Percentiles rank a stretch among this genome's conserved stretches.
Evolutionary conservation across 1,140 invertebrate species (phyloP).

Genomic region (Conus betulinus): DNA sequence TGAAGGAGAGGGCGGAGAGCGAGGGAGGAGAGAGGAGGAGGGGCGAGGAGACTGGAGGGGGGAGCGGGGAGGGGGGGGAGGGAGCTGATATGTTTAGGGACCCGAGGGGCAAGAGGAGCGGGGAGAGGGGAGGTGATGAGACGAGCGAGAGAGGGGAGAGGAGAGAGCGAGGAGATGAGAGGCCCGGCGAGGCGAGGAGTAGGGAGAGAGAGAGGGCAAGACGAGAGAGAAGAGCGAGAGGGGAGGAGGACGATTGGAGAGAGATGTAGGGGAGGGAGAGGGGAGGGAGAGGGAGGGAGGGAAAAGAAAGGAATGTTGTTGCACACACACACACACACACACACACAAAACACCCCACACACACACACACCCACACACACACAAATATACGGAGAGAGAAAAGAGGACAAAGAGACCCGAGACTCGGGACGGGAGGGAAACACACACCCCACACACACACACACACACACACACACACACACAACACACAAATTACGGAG

Average conservation of each 20-base stretch:
- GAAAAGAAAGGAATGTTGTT: no score
- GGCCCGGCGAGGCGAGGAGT: neutral
- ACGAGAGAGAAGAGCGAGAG: neutral
- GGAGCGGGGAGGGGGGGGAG: neutral
- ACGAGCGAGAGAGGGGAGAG: neutral
- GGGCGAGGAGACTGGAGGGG: neutral
- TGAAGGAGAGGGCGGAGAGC: neutral
- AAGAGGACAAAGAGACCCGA: neutral
- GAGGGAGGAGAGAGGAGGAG: slow-evolving; percentile 10
- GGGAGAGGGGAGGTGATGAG: neutral
- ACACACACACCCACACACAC: no score
- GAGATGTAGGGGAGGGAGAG: neutral
- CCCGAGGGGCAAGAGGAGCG: neutral
- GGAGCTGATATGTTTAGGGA: neutral
- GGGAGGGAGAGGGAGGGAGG: neutral
- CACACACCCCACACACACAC: no score
- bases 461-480: neutral
- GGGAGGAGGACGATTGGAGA: neutral
- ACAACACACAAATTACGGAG: neutral
- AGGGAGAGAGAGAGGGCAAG: neutral
- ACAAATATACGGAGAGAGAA: no score
- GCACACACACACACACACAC: no score
- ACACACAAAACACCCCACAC: no score
- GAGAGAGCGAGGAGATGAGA: neutral
- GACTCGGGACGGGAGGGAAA: no score